A percentile compares a stretch with the other conserved stretches of the same genome.
These are phyloP conservation scores for Erythrolamprus reginae DNA, from an alignment of 2,113 vertebrate species.

Conservation along the genomic window DNA sequence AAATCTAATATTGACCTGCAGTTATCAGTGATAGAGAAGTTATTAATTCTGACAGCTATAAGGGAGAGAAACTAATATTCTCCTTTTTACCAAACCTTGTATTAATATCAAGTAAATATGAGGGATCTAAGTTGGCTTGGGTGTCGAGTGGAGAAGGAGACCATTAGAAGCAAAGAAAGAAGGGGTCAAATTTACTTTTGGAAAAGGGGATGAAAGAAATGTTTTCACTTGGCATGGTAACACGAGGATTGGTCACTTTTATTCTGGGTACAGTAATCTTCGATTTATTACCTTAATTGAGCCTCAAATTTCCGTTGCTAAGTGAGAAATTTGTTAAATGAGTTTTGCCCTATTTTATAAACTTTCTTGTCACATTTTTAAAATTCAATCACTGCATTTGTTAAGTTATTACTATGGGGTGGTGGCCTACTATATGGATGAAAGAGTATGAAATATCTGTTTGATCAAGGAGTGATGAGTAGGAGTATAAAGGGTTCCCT, in stretches of 20 bases:
- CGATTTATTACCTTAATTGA: neutral
- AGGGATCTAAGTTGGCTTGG: conserved; percentile 57
- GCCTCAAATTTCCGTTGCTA: neutral
- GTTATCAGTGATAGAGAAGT: conserved; percentile 80
- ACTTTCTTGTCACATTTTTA: neutral
- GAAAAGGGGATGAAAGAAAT: conserved; percentile 54
- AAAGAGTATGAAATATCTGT: neutral
- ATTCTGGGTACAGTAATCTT: neutral
- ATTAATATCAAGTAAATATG: conserved; percentile 77
- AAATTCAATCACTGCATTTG: neutral
- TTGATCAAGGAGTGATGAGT: neutral
- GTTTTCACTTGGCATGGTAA: neutral
- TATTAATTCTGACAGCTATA: conserved; percentile 84
- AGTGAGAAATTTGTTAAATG: neutral
- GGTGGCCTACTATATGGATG: too few species aligned
- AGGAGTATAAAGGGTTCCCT: neutral
- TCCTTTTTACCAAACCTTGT: conserved; percentile 77
- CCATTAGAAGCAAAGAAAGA: conserved; percentile 73
- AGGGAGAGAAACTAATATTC: conserved; percentile 81
- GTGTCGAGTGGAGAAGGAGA: conserved; percentile 58
- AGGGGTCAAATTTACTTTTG: conserved; percentile 68
- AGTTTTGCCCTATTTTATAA: neutral
- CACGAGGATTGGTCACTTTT: neutral
- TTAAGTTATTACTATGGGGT: neutral
- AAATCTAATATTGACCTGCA: conserved; percentile 79